Base-by-base conservation (phyloP, 1,140 invertebrate species). In the Zaprionus nigranus region DNA sequence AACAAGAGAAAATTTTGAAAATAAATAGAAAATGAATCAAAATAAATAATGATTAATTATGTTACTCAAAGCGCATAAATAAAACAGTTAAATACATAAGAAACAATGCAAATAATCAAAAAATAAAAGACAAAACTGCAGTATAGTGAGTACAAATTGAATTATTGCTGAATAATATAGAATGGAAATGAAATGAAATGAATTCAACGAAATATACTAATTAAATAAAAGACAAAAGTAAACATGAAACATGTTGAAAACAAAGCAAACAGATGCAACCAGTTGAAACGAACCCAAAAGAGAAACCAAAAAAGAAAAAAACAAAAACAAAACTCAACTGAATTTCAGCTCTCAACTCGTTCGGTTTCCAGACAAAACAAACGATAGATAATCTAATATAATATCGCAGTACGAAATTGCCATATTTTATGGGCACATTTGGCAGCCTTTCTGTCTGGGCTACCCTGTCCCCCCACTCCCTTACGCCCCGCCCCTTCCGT, bases 381-480 rank as follows among this genome's bases (percentile, higher is more conserved):
- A 72, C 56, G 46, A 51, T 64, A 59, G 46, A 51, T 58, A 72
- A 49, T 71, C 54, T 56, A 22, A 62, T 49, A 57, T 64, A 36
- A 49, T 51, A 34, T 38, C 43, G 51, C 15, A 62, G 38, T 30
- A 38, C 36, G n/a, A 51, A 58, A 58, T 66, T 58, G 54, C 28
- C 26, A 57, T 24, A 38, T 72, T 72, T 72, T 66, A 72, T 72
- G 24, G 56, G 30, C 43, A 58, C 28, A 22, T 65, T 36, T 40
- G 62, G 7, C 49, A 28, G 28, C 5, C 30, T 22, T 34, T 54
- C 28, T 34, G 26, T 53, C 46, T 34, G 43, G 26, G 5, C 13
- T 56, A 1, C 4, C 5, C 6, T 7, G 15, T n/a, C 40, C 15
- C 15, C 2, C 40, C 40, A 7, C 15, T n/a, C 15, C n/a, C 40